A percentile compares a stretch with the other conserved stretches of the same genome.
phyloP scores from a whole-genome alignment of 2,113 vertebrate species.

The Mionectes macconnelli region DNA sequence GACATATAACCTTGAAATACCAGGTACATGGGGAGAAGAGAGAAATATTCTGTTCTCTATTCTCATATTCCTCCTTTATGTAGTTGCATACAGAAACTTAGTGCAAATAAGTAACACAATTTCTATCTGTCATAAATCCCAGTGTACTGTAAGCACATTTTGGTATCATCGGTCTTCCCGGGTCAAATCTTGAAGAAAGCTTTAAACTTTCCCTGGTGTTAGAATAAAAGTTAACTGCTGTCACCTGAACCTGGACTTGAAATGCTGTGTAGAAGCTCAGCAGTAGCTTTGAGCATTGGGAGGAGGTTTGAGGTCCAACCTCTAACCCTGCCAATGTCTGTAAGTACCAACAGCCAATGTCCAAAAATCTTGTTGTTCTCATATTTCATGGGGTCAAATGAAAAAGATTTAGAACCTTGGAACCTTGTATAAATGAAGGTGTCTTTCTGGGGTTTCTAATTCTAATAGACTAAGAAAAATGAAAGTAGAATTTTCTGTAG shows the following conservation, averaged over 20 bases:
- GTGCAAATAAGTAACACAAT: not conserved
- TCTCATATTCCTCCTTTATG: not conserved
- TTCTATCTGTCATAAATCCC: not conserved
- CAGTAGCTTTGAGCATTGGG: not conserved
- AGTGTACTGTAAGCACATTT: not conserved
- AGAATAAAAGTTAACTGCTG: not conserved
- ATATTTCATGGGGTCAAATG: not conserved
- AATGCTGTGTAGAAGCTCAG: not conserved
- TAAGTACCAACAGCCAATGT: not conserved
- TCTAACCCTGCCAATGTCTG: not conserved
- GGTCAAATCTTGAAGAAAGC: not conserved
- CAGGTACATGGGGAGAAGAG: not conserved
- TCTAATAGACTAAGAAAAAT: not conserved
- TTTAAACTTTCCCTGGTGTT: not conserved
- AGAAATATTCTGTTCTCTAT: not conserved
- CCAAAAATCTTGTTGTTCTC: not conserved
- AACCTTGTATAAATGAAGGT: not conserved
- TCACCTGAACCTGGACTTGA: not conserved
- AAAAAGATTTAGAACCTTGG: not conserved
- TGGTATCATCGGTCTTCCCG: not conserved
- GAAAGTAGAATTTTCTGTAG: not conserved
- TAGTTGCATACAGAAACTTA: not conserved
- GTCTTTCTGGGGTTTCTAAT: not conserved
- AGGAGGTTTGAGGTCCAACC: not conserved
- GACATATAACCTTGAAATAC: not conserved